phyloP scores from a whole-genome alignment of 37 sponge, comb jelly and placozoan genomes.

The Dysidea cf. avara region DNA sequence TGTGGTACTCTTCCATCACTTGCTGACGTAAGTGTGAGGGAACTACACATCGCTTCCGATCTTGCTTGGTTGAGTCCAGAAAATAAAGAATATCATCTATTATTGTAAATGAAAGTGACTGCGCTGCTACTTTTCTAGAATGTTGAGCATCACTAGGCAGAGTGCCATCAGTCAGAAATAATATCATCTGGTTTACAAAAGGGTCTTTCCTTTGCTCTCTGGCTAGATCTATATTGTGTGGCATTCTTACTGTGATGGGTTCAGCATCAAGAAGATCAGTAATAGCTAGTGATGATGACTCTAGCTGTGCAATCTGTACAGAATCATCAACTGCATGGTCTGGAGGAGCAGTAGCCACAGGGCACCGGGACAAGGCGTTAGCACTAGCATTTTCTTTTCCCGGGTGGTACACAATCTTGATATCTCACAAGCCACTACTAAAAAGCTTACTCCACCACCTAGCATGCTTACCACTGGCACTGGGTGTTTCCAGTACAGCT shows the following conservation, averaged over 20 bases:
- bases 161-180: constrained; percentile 11
- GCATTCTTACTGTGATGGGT: too few species aligned
- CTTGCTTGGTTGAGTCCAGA: constrained; percentile 16
- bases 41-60: constrained; percentile 49
- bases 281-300: too few species aligned
- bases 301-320: too few species aligned
- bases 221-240: too few species aligned
- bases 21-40: constrained; percentile 17
- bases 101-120: constrained; percentile 11
- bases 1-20: constrained; percentile 37
- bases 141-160: constrained; percentile 15
- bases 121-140: constrained; percentile 6
- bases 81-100: constrained; percentile 39
- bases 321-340: too few species aligned
- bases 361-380: constrained; percentile 14
- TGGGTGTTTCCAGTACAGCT: constrained; percentile 57
- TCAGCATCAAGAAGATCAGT: too few species aligned
- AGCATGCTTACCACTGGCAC: constrained; percentile 57
- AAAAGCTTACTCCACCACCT: constrained; percentile 56
- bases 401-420: constrained; percentile 36
- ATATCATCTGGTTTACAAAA: constrained; percentile 5
- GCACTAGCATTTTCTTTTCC: constrained; percentile 37
- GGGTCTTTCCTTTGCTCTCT: constrained; percentile 57
- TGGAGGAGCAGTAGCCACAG: not conserved
- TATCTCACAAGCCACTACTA: constrained; percentile 29